These are phyloP conservation scores for Zhuqinia jingwanae DNA, from an alignment of 2,888 invertebrate genomes.

Conservation along the genomic window DNA sequence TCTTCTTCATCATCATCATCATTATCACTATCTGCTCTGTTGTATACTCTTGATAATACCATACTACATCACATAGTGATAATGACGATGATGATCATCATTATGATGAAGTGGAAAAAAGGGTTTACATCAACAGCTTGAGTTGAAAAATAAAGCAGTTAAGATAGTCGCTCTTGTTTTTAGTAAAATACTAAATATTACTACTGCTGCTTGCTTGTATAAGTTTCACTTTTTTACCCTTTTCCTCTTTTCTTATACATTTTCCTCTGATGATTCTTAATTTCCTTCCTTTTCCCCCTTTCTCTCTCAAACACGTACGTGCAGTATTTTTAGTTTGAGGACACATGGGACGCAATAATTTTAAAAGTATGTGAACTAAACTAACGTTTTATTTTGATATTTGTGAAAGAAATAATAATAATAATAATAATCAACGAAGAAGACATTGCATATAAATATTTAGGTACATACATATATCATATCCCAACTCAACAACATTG, in stretches of 20 bases:
- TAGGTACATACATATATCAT: conserved; percentile 6
- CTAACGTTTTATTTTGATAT: neutral
- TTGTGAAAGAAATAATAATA: neutral
- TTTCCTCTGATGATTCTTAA: conserved; percentile 47
- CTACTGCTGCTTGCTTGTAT: neutral
- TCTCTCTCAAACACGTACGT: neutral
- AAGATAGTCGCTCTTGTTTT: conserved; percentile 7
- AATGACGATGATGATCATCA: neutral
- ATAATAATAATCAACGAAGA: neutral
- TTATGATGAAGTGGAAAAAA: conserved; percentile 11
- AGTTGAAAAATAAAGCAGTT: neutral
- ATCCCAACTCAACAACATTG: neutral
- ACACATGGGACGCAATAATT: conserved; percentile 60
- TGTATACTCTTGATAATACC: neutral
- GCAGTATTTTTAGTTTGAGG: conserved; percentile 7
- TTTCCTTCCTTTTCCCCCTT: conserved; percentile 34
- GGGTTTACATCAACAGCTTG: neutral
- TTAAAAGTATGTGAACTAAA: neutral
- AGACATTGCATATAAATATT: neutral
- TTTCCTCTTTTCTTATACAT: neutral
- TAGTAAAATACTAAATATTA: neutral
- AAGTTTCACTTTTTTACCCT: conserved; percentile 3
- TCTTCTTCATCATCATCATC: conserved; percentile 3
- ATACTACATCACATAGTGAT: neutral
- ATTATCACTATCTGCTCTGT: neutral